These are phyloP conservation scores for Philereme vetulata DNA, from an alignment of 2,888 invertebrate species.

Conservation along the genomic window DNA sequence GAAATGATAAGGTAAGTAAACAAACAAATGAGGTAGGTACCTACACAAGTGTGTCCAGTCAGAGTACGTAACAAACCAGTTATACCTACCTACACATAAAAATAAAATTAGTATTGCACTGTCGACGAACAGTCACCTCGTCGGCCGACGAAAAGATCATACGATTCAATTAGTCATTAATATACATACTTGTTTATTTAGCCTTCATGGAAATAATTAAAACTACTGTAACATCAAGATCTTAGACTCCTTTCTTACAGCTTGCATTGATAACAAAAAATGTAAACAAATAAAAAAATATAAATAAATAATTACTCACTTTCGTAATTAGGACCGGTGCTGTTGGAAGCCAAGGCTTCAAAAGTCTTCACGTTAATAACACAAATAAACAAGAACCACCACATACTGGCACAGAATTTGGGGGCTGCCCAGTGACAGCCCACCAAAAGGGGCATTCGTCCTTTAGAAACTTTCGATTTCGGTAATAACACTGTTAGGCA, in stretches of 20 bases:
- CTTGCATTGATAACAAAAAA: conserved; percentile 17
- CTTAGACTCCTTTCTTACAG: not conserved
- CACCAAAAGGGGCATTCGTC: conserved; percentile 79
- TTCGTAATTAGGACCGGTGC: conserved; percentile 58
- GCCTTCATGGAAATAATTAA: conserved; percentile 26
- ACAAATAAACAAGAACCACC: conserved; percentile 80
- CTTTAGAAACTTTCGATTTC: conserved; percentile 76
- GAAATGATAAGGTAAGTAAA: conserved; percentile 32
- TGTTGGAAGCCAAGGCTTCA: conserved; percentile 68
- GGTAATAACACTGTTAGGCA: conserved; percentile 64
- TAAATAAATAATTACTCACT: conserved; percentile 60
- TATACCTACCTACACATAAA: conserved; percentile 35
- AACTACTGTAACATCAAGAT: conserved; percentile 4
- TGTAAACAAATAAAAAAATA: conserved; percentile 29
- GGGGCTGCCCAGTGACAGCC: conserved; percentile 82
- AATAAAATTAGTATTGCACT: conserved; percentile 51
- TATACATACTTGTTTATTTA: conserved; percentile 45
- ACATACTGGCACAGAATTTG: conserved; percentile 80
- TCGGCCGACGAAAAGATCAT: conserved; percentile 51
- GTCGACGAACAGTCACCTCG: conserved; percentile 47
- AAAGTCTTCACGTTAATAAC: conserved; percentile 71
- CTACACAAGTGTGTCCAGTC: conserved; percentile 41
- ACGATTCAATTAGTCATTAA: conserved; percentile 37
- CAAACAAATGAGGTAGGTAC: conserved; percentile 40
- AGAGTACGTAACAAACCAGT: conserved; percentile 16